Base-by-base conservation (phyloP, 2,113 vertebrate species). In the Pachyramphus minor region DNA sequence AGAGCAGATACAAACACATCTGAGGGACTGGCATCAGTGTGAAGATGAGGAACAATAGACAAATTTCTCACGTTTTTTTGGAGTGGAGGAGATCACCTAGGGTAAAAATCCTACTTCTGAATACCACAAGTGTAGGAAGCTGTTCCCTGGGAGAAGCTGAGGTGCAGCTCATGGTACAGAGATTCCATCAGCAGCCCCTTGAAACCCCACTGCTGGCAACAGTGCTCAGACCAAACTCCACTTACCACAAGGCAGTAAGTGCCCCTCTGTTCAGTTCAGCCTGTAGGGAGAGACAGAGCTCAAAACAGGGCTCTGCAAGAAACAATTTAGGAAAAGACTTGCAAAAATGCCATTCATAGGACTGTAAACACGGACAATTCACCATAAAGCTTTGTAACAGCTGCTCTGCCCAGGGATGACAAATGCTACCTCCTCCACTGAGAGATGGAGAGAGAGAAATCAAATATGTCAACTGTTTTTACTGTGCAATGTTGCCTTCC, bases 401-500 rank as follows among this genome's bases (percentile, higher is more conserved):
- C 71, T 84, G 90, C 14, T 64, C 49, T 91, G 80, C 89, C 44
- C 56, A 73, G 69, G 39, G 22, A 94, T 86, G 86, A 87, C 85
- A 90, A 90, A 91, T 39, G 33, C 59, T 91, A 39, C 77, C 87
- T 78, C 69, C 91, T 91, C 73, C 72, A 62, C 77, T 44, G 69
- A 76, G 92, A 92, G 76, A 89, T 33, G 53, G 67, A 89, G 66
- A 63, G 64, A 78, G 28, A 78, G 58, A 94, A 96, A 95, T 87
- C 42, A 84, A 88, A 93, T 11, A 41, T 24, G 45, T 66, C 82
- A 88, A 76, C 85, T 92, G 62, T 45, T 96, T 92, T 95, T 73
- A 82, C 86, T 83, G 41, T 14, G 37, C 25, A 93, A 84, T n/a
- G 56, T 64, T 89, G 52, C 76, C 68, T 90, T 93, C 68, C 81